These are phyloP conservation scores for Oostethus manadensis DNA, from an alignment of 2,113 vertebrate genomes.

Conservation along the genomic window DNA sequence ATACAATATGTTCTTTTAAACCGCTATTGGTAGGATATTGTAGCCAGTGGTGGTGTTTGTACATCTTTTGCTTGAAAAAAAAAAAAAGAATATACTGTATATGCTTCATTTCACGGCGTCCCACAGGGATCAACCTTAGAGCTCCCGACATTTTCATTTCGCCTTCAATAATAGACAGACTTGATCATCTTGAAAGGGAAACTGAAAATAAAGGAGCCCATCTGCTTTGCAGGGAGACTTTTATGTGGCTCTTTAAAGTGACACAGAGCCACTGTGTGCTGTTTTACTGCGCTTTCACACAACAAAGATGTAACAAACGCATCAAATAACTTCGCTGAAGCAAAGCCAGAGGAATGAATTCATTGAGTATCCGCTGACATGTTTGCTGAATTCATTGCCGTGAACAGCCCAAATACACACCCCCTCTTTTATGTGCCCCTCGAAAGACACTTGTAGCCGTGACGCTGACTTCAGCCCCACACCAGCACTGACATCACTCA, in stretches of 20 bases:
- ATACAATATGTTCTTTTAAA: too few relatives aligned
- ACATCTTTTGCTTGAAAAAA: too few relatives aligned
- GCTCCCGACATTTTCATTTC: background rate
- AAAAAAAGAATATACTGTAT: too few relatives aligned
- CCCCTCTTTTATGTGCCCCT: constrained; percentile 38
- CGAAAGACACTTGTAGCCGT: constrained; percentile 21
- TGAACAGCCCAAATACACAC: background rate
- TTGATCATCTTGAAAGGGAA: background rate
- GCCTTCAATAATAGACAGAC: background rate
- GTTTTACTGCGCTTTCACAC: constrained; percentile 41
- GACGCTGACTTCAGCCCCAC: constrained; percentile 15
- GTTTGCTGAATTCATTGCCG: constrained; percentile 15
- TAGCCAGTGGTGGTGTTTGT: too few relatives aligned
- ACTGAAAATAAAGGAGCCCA: background rate
- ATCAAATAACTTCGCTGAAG: constrained; percentile 51
- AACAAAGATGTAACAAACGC: constrained; percentile 29
- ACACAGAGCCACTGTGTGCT: background rate
- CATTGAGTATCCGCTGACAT: constrained; percentile 52
- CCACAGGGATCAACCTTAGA: background rate
- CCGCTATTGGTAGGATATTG: too few relatives aligned
- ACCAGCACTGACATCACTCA: constrained; percentile 37
- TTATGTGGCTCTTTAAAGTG: too few relatives aligned
- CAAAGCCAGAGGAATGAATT: constrained; percentile 21
- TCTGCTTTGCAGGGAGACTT: background rate
- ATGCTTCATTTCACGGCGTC: too few relatives aligned